Conservation (phyloP, 2,888 invertebrate genomes). For the Ophraella communa region DNA sequence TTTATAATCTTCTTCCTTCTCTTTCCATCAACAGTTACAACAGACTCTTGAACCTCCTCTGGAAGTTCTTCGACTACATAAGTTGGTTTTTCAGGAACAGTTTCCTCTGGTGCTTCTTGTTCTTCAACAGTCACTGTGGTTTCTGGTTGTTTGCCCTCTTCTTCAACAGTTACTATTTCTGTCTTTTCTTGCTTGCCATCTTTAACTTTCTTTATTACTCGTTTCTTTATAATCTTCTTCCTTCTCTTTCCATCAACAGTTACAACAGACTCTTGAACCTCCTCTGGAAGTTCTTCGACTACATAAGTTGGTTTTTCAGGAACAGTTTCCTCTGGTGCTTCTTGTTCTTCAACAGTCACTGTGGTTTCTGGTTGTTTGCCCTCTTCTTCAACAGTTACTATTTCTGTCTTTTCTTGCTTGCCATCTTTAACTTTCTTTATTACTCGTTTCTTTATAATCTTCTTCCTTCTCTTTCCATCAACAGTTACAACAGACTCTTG, state of each 20-base stretch:
- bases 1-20: conserved; percentile 47
- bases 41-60: conserved; percentile 46
- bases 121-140: conserved; percentile 45
- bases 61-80: conserved; percentile 45
- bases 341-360: conserved; percentile 45
- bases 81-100: background rate
- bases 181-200: conserved; percentile 49
- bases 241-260: conserved; percentile 40
- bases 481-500: conserved; percentile 46
- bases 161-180: conserved; percentile 52
- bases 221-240: conserved; percentile 44
- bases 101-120: conserved; percentile 37
- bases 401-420: conserved; percentile 59
- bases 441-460: conserved; percentile 55
- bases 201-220: conserved; percentile 36
- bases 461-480: conserved; percentile 40
- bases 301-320: conserved; percentile 43
- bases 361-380: conserved; percentile 56
- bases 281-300: conserved; percentile 46
- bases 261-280: conserved; percentile 36
- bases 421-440: conserved; percentile 58
- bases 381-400: conserved; percentile 58
- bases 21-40: conserved; percentile 41
- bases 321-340: conserved; percentile 48
- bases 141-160: conserved; percentile 49